Base-by-base conservation (phyloP, 2,888 invertebrate genomes). In the Anodontia alba region DNA sequence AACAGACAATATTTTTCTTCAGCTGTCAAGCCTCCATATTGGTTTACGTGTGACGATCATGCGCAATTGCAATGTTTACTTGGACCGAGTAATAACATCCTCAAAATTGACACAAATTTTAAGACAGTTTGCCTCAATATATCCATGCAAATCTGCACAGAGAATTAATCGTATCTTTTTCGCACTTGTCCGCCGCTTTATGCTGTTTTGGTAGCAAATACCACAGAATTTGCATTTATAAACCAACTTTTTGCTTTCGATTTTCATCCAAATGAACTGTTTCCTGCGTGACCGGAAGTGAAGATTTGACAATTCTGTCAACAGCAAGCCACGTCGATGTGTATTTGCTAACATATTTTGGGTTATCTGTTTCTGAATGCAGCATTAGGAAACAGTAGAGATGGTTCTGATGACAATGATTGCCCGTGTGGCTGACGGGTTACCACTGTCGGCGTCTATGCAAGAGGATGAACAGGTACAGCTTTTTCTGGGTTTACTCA, bases 391-490 rank as follows among this genome's bases (percentile, higher is more conserved):
- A 69, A 7, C 7, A 8, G 7, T 33, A 43, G n/a, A 20, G 94
- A 99, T 99, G 99, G 98, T 99, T 94, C 95, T 99, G 94, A 96
- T 99, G 96, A 99, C 99, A 85, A 98, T 99, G 97, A 99, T 99
- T 93, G 99, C 99, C 36, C 96, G 99, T 91, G 97, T 98, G 91
- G 97, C 97, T 90, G 99, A 99, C 95, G 99, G 99, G 43, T 96
- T 99, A 88, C 99, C 99, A 76, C 95, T 99, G 91, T 98, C 98
- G 81, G 99, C 99, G 77, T 98, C 98, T 75, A 98, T 99, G 96
- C 99, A 99, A 95, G 99, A 99, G 95, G 99, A 99, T 94, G 99
- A 99, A 95, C 98, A 98, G 96, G 99, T 99, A 54, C 23, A 38
- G 38, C 5, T 12, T 38, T 12, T 10, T n/a, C 12, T 33, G 7